Conservation (phyloP, 2,113 vertebrate genomes). For the Smithornis capensis region DNA sequence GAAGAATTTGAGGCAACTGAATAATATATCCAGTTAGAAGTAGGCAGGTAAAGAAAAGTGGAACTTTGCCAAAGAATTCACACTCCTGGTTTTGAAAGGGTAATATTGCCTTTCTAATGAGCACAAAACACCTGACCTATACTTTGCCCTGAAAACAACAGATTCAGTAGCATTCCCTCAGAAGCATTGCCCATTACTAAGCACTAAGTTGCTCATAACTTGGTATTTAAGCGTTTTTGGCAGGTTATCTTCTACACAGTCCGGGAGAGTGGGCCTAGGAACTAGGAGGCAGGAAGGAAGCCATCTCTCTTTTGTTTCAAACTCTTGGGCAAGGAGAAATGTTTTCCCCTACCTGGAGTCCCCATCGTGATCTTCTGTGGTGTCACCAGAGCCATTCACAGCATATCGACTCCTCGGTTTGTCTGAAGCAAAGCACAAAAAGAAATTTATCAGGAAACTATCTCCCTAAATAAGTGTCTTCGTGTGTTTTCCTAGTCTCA, state of each 20-base stretch:
- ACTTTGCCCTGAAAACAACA: not conserved
- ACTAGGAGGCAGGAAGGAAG: not conserved
- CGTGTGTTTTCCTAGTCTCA: not conserved
- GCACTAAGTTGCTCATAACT: not conserved
- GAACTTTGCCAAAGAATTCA: not conserved
- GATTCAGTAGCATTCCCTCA: not conserved
- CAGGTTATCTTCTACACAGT: not conserved
- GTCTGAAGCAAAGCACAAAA: constrained; percentile 71
- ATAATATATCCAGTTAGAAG: not conserved
- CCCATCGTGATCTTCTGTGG: constrained; percentile 89
- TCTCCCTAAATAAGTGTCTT: not conserved
- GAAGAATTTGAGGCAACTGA: not conserved
- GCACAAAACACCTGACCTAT: not conserved
- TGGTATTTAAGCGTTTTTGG: not conserved
- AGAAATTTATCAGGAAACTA: not conserved
- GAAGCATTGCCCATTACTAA: not conserved
- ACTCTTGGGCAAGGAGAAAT: not conserved
- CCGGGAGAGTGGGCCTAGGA: not conserved
- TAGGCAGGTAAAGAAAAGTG: not conserved
- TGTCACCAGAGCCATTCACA: constrained; percentile 83
- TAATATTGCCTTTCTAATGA: not conserved
- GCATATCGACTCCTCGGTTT: constrained; percentile 91
- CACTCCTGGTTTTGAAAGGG: not conserved
- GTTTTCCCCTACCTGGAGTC: constrained; percentile 86
- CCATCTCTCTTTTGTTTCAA: not conserved